These are phyloP conservation scores for Echiichthys vipera DNA, from an alignment of 2,797 vertebrate genomes.

Conservation along the genomic window DNA sequence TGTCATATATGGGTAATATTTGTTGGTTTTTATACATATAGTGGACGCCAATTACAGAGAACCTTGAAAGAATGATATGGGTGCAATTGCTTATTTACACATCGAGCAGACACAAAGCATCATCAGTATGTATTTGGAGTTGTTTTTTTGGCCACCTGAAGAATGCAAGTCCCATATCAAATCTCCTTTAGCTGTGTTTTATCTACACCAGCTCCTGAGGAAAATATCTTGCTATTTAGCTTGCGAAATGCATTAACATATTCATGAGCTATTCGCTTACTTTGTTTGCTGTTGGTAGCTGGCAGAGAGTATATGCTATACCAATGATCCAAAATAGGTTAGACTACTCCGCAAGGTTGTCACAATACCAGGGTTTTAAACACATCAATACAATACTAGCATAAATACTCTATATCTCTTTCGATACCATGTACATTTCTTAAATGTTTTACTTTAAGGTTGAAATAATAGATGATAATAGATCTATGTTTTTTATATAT, in stretches of 20 bases:
- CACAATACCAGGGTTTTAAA: too few species aligned
- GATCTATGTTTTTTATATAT: too few species aligned
- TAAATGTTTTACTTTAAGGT: too few species aligned
- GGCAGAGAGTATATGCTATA: not conserved
- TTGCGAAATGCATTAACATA: not conserved
- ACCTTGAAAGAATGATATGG: not conserved
- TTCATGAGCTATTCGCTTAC: not conserved
- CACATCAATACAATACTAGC: too few species aligned
- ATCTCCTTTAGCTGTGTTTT: not conserved
- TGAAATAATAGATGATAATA: too few species aligned
- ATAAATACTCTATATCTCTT: too few species aligned
- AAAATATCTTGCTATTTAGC: not conserved
- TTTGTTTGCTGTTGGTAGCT: not conserved
- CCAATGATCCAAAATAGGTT: not conserved
- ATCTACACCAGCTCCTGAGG: not conserved
- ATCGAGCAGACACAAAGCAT: slow-evolving; percentile 4
- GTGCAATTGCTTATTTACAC: not conserved
- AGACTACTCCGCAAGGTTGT: not conserved
- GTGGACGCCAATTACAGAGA: not conserved
- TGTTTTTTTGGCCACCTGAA: not conserved
- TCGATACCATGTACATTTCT: too few species aligned
- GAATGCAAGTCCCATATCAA: not conserved
- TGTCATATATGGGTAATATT: not conserved
- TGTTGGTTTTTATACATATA: not conserved
- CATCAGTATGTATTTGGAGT: not conserved